Conservation (phyloP, 2,113 vertebrate species). For the Alethe diademata region DNA sequence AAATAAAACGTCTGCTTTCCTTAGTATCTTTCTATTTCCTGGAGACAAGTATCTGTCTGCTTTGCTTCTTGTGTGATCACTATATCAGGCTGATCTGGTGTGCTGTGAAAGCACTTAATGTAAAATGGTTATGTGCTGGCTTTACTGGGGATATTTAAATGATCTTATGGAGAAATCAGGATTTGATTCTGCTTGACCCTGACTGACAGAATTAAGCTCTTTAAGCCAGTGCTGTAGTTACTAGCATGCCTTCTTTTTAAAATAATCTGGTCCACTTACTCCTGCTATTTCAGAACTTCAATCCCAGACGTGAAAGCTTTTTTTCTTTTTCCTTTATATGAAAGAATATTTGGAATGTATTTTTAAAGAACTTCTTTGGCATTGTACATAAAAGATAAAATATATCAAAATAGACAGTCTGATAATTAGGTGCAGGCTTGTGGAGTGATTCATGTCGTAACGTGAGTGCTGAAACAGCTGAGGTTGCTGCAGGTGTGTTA, state of each 20-base stretch:
- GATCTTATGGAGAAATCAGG: slow-evolving; percentile 10
- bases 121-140: slow-evolving; percentile 1
- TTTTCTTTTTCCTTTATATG: background rate
- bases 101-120: background rate
- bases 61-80: slow-evolving; percentile 4
- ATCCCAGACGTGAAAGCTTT: background rate
- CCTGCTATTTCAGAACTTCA: background rate
- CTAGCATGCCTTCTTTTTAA: background rate
- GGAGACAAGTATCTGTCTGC: slow-evolving; percentile 27
- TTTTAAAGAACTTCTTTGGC: slow-evolving; percentile 35
- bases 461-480: background rate
- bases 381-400: slow-evolving; percentile 19
- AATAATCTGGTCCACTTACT: background rate
- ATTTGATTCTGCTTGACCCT: slow-evolving; percentile 45
- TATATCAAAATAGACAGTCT: slow-evolving; percentile 41
- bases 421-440: slow-evolving; percentile 50
- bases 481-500: slow-evolving; percentile 53
- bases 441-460: slow-evolving; percentile 51
- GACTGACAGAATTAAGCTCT: slow-evolving; percentile 7
- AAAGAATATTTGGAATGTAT: background rate
- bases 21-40: slow-evolving; percentile 16
- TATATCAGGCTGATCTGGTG: background rate
- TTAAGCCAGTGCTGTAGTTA: background rate
- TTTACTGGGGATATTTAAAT: slow-evolving; percentile 26
- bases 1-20: slow-evolving; percentile 25